phyloP scores from a whole-genome alignment of 2,888 invertebrate genomes.

The Lasioglossum figueresi region DNA sequence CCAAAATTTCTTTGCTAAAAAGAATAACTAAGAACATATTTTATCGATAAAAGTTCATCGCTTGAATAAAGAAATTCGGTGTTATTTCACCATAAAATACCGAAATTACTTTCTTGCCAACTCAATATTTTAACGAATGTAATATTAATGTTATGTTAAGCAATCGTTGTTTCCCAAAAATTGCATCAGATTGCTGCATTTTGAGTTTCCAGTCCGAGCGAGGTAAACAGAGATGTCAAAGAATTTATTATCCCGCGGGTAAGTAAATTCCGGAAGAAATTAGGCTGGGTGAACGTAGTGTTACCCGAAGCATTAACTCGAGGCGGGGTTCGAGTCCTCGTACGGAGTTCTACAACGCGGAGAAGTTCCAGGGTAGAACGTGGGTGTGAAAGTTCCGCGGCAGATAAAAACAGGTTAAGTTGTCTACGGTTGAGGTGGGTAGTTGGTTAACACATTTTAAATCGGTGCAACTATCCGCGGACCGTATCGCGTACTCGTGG shows the following conservation, averaged over 20 bases:
- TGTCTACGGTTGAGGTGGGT: conserved; percentile 24
- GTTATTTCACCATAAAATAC: too few species aligned
- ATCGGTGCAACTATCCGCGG: conserved; percentile 16
- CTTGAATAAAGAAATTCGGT: too few species aligned
- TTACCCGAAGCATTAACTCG: conserved; percentile 5
- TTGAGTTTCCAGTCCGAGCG: background rate
- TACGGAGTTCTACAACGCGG: background rate
- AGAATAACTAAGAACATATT: too few species aligned
- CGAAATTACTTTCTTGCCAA: too few species aligned
- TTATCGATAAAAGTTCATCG: too few species aligned
- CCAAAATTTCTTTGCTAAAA: too few species aligned
- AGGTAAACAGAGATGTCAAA: background rate
- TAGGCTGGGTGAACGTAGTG: background rate
- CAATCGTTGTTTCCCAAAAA: background rate
- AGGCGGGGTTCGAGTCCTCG: background rate
- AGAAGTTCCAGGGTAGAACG: conserved; percentile 16
- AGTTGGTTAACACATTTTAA: conserved; percentile 32
- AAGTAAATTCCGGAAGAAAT: conserved; percentile 7
- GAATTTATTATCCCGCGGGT: background rate
- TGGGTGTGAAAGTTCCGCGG: conserved; percentile 6
- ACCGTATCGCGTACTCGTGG: background rate
- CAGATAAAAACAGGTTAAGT: conserved; percentile 30
- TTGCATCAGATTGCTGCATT: background rate
- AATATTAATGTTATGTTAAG: background rate
- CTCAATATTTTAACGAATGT: too few species aligned